phyloP scores from a whole-genome alignment of 2,888 invertebrate genomes.

The Drosophila ustulata region DNA sequence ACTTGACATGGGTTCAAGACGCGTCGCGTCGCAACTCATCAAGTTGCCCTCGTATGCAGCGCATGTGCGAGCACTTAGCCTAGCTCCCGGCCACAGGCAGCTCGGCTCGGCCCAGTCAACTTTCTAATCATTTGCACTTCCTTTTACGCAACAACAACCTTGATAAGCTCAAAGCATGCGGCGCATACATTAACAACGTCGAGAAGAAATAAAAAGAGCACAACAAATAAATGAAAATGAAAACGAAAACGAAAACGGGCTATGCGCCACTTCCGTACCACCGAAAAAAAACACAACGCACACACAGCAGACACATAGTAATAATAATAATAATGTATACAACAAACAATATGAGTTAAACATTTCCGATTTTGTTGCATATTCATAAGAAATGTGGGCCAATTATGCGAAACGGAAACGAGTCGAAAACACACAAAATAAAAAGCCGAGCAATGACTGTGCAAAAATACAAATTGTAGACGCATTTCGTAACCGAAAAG shows the following conservation, averaged over 20 bases:
- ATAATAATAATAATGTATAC: conserved; percentile 44
- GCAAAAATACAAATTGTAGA: conserved; percentile 39
- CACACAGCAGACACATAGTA: conserved; percentile 2
- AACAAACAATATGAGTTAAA: conserved; percentile 26
- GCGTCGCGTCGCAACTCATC: conserved; percentile 18
- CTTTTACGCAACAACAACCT: conserved; percentile 80
- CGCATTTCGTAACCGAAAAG: conserved; percentile 77
- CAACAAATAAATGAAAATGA: conserved; percentile 47
- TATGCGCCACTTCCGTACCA: conserved; percentile 57
- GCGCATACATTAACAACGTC: background rate
- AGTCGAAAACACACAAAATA: conserved; percentile 32
- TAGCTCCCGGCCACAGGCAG: conserved; percentile 21
- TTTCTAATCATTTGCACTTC: conserved; percentile 79
- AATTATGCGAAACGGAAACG: conserved; percentile 72
- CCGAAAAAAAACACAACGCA: conserved; percentile 19
- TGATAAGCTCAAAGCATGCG: conserved; percentile 53
- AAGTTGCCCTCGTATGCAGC: conserved; percentile 52
- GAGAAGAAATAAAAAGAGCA: conserved; percentile 6
- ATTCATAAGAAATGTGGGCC: conserved; percentile 68
- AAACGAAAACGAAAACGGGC: conserved; percentile 55
- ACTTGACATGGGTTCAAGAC: conserved; percentile 4
- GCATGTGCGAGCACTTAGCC: conserved; percentile 39
- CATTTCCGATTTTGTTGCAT: conserved; percentile 62
- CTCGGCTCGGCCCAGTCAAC: conserved; percentile 44
- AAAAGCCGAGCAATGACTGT: conserved; percentile 26